A percentile compares a stretch with the other conserved stretches of the same genome.
These are phyloP conservation scores for Ypsolopha scabrella DNA, from an alignment of 2,888 invertebrate genomes.

Conservation along the genomic window DNA sequence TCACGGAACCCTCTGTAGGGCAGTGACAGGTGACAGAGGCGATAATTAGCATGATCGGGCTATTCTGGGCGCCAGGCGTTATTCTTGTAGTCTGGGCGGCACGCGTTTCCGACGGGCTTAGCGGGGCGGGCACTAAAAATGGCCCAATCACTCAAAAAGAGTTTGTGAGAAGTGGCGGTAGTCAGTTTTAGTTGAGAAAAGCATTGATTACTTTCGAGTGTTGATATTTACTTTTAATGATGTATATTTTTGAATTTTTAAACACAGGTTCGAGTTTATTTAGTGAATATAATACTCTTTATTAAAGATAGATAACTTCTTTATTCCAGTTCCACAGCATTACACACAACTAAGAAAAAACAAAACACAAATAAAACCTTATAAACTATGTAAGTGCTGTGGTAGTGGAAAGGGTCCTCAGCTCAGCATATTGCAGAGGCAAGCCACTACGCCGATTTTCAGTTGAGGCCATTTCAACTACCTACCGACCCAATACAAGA, in stretches of 20 bases:
- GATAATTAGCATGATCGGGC: conserved; percentile 60
- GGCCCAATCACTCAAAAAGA: conserved; percentile 60
- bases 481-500: too few relatives aligned
- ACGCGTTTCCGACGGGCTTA: neutral
- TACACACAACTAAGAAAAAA: too few relatives aligned
- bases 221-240: neutral
- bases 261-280: too few relatives aligned
- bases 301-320: too few relatives aligned
- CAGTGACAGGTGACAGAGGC: conserved; percentile 40
- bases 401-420: too few relatives aligned
- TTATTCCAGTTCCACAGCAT: too few relatives aligned
- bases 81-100: neutral
- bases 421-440: too few relatives aligned
- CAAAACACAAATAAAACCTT: too few relatives aligned
- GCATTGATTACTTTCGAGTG: neutral
- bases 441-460: too few relatives aligned
- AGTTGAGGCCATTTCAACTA: neutral
- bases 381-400: too few relatives aligned
- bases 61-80: conserved; percentile 35
- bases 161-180: neutral
- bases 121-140: conserved; percentile 44
- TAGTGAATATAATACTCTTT: too few relatives aligned
- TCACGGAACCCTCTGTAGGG: conserved; percentile 26
- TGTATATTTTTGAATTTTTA: too few relatives aligned
- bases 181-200: neutral